Evolutionary conservation across 2,888 invertebrate species (phyloP).

Genomic region (Tachina fera): DNA sequence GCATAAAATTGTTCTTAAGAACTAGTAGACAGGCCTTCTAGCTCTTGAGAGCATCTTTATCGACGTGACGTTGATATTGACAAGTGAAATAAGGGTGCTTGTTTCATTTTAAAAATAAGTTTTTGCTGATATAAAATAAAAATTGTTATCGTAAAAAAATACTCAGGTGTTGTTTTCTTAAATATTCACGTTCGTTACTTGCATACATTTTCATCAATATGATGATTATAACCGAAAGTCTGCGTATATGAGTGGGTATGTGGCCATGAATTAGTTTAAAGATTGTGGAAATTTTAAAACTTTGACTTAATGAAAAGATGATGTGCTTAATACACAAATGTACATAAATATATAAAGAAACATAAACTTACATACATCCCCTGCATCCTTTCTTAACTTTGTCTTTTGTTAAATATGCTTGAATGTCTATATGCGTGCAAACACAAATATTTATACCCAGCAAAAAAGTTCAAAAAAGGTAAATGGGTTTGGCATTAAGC

Average conservation of each 20-base stretch:
- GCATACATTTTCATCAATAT: constrained; percentile 34
- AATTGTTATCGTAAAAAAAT: neutral
- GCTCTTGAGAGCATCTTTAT: too few species aligned
- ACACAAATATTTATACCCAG: neutral
- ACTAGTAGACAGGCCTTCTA: too few species aligned
- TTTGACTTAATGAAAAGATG: constrained; percentile 61
- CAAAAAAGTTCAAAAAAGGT: too few species aligned
- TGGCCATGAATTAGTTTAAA: constrained; percentile 56
- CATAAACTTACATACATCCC: neutral
- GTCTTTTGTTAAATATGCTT: neutral
- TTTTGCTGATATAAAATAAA: too few species aligned
- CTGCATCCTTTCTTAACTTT: neutral
- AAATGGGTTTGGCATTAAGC: too few species aligned
- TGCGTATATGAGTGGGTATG: constrained; percentile 6
- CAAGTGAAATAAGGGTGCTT: too few species aligned
- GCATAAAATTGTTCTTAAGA: too few species aligned
- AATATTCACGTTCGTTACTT: neutral
- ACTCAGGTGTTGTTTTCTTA: neutral
- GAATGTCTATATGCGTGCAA: constrained; percentile 9
- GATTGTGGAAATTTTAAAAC: constrained; percentile 52
- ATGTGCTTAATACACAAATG: constrained; percentile 6
- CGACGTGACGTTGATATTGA: too few species aligned
- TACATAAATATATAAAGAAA: neutral
- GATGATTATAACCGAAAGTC: constrained; percentile 18
- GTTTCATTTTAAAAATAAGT: too few species aligned